Evolutionary conservation across 2,888 invertebrate genomes (phyloP).

Genomic region (Liopterus haemorrhoidalis): DNA sequence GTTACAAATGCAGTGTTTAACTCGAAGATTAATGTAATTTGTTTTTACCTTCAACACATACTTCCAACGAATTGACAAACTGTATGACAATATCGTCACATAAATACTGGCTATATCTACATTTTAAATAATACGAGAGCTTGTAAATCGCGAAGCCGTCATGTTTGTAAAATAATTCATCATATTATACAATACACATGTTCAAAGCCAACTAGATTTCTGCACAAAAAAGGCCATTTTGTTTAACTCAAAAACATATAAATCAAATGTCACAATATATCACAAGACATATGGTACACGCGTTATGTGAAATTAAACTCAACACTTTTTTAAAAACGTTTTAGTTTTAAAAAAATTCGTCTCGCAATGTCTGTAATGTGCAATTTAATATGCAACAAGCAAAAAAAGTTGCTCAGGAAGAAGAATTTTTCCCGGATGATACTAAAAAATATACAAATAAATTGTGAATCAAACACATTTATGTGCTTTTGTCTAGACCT

Average conservation of each 20-base stretch:
- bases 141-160: too few relatives aligned
- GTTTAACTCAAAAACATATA: constrained; percentile 15
- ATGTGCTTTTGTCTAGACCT: constrained; percentile 9
- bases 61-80: too few relatives aligned
- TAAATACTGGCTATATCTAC: too few relatives aligned
- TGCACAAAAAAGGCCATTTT: constrained; percentile 14
- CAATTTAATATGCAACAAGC: constrained; percentile 11
- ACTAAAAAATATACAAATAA: constrained; percentile 16
- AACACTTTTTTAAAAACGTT: background rate
- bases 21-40: too few relatives aligned
- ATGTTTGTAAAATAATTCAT: too few relatives aligned
- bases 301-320: constrained; percentile 1
- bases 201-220: constrained; percentile 12
- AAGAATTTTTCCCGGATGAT: constrained; percentile 9
- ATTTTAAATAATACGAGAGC: too few relatives aligned
- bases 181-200: constrained; percentile 15
- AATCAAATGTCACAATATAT: constrained; percentile 13
- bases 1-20: too few relatives aligned
- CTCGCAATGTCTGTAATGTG: constrained; percentile 2
- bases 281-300: background rate
- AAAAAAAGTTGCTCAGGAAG: background rate
- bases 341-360: background rate
- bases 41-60: too few relatives aligned
- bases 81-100: too few relatives aligned
- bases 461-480: constrained; percentile 12